Conservation (phyloP, 2,888 invertebrate genomes). For the Tyria jacobaeae region DNA sequence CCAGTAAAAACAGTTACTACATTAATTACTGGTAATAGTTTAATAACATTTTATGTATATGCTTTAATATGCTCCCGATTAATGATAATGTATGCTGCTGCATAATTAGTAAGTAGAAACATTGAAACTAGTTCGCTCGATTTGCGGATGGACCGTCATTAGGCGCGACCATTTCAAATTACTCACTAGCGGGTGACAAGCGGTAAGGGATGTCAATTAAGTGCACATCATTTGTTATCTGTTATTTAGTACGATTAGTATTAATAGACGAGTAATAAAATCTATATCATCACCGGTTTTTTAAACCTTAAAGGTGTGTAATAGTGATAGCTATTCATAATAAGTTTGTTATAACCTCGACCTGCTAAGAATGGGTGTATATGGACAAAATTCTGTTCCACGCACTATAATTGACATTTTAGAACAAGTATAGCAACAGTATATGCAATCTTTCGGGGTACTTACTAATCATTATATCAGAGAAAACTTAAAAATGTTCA, state of each 20-base stretch:
- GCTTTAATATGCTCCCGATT: conserved; percentile 28
- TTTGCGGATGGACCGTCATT: conserved; percentile 38
- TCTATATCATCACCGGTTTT: background rate
- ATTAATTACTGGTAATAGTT: no score
- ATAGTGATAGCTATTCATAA: no score
- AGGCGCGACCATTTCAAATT: conserved; percentile 48
- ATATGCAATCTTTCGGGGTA: no score
- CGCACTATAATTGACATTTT: no score
- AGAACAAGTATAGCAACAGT: no score
- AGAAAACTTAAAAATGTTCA: no score
- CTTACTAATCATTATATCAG: no score
- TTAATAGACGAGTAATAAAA: background rate
- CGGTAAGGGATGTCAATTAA: conserved; percentile 44
- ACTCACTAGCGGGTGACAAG: conserved; percentile 48
- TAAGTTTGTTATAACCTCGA: no score
- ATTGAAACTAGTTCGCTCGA: conserved; percentile 40
- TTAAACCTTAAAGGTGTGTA: no score
- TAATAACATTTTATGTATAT: background rate
- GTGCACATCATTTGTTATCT: conserved; percentile 42
- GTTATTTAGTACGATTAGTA: conserved; percentile 19
- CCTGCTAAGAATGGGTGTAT: no score
- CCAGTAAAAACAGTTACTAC: no score
- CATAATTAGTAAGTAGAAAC: conserved; percentile 56
- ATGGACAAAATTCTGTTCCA: no score
- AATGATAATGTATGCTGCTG: conserved; percentile 52